Evolutionary conservation across 2,888 invertebrate species (phyloP), one percentile per base, ranked within the genome.

Genomic region (Dasypogon diadema): DNA sequence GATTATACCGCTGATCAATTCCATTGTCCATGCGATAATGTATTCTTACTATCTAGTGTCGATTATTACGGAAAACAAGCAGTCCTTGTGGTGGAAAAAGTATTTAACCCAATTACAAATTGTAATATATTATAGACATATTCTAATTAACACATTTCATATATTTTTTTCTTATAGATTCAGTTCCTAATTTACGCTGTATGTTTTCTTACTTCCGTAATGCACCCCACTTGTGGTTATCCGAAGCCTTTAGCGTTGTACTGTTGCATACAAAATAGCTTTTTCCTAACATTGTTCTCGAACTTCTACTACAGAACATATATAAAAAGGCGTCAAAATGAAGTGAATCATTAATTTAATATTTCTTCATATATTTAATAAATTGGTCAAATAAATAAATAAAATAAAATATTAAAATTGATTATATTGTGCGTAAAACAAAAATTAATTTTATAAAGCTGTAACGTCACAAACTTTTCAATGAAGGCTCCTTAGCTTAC

Each of bases 21-120:
- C 89, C 0, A 89, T 92, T 77, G 92, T 95, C 0, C 95, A 95
- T 81, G 83, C 90, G 1, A 84, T 94, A 46, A 95, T 95, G 94
- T 95, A 95, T 82, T 86, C 87, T 0, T 92, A 95, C 83, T 95
- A 95, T 82, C 87, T 93, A 5, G 81, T 92, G 77, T 89, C 93
- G 0, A 92, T 93, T 0, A 87, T 91, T 75, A 88, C 92, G 65
- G 92, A 92, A 0, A 88, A 89, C 56, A 89, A 91, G 81, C 87
- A 91, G 75, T 92, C 90, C 75, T 83, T 91, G 0, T 92, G 92
- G 91, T 92, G 93, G 91, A 95, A 95, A 83, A 93, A 92, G 80
- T 88, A 92, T 81, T 90, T 95, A 79, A 95, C 95, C 0, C 92
- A 91, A 81, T 82, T 94, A 78, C 95, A 95, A 86, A 89, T 95